A percentile compares a stretch with the other conserved stretches of the same genome.
Evolutionary conservation across 2,113 vertebrate species (phyloP).

Genomic region (Pampusana beccarii): DNA sequence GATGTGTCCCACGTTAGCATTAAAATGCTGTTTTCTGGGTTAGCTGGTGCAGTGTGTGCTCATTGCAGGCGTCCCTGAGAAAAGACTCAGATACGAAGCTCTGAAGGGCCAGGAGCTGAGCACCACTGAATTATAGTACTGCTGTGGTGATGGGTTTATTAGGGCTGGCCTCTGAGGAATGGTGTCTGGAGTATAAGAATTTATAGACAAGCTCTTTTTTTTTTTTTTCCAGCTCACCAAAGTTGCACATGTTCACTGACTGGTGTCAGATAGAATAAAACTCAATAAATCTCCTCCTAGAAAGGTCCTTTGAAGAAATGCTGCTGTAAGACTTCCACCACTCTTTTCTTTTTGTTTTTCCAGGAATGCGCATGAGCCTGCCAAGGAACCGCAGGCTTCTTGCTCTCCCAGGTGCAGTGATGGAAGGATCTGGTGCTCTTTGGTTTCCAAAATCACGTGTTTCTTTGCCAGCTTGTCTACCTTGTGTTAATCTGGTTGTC

Average conservation of each 20-base stretch:
- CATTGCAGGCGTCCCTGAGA: neutral
- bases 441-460: neutral
- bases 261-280: conserved; percentile 49
- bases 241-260: conserved; percentile 49
- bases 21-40: neutral
- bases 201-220: conserved; percentile 44
- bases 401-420: neutral
- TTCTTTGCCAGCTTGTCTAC: neutral
- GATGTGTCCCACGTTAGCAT: neutral
- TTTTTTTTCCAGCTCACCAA: neutral
- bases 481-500: neutral
- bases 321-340: neutral
- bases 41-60: neutral
- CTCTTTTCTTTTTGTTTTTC: conserved; percentile 1
- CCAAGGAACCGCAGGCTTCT: neutral
- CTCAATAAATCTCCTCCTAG: conserved; percentile 45
- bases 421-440: neutral
- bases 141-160: conserved; percentile 55
- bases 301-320: conserved; percentile 50
- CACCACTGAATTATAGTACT: conserved; percentile 36
- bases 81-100: neutral
- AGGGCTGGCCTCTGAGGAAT: conserved; percentile 50
- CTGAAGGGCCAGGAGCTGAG: neutral
- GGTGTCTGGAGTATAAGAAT: conserved; percentile 51
- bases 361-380: neutral